Conservation (phyloP, 2,797 vertebrate genomes). For the Mormyrus proboscirostris region DNA sequence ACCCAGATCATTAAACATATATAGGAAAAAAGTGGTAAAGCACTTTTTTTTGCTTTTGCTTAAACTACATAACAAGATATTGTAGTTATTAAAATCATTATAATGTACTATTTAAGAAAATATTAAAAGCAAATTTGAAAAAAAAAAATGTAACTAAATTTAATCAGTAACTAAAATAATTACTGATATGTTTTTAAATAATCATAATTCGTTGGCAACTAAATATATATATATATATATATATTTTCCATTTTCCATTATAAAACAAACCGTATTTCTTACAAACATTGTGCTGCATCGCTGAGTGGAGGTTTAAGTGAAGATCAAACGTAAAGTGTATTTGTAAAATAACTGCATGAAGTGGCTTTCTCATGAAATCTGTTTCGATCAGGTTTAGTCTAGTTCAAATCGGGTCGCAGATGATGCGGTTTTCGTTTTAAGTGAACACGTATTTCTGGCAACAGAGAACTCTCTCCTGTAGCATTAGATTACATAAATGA, state of each 20-base stretch:
- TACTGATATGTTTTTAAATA: slow-evolving; percentile 30
- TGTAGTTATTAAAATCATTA: neutral
- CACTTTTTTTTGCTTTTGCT: neutral
- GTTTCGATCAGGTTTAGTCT: neutral
- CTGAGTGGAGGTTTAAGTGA: neutral
- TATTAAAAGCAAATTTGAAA: neutral
- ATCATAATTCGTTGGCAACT: neutral
- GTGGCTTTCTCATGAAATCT: neutral
- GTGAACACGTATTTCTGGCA: neutral
- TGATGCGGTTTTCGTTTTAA: neutral
- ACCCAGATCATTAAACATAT: neutral
- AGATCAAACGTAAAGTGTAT: neutral
- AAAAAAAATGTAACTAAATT: neutral
- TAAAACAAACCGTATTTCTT: neutral
- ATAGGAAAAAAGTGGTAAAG: neutral
- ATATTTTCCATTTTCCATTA: neutral
- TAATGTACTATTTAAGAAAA: neutral
- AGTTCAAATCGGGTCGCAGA: neutral
- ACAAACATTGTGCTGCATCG: neutral
- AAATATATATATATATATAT: too few species aligned
- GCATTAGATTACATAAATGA: neutral
- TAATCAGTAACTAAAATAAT: neutral
- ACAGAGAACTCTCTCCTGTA: neutral
- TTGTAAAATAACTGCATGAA: neutral
- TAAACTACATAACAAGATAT: neutral